Evolutionary conservation across 1,140 invertebrate genomes (phyloP).

Genomic region (Lordiphosa clarofinis): DNA sequence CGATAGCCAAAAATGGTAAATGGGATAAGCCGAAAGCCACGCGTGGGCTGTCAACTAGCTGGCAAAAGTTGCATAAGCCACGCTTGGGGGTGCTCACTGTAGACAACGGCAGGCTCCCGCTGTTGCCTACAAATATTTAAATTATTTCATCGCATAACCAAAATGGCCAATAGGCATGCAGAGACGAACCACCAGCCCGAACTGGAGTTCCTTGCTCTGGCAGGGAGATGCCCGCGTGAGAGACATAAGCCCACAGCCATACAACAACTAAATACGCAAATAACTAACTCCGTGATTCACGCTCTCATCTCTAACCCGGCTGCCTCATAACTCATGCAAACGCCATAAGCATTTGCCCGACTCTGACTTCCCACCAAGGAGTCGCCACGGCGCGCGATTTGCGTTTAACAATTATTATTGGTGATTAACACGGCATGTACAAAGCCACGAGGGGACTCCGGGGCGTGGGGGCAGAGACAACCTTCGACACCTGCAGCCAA

Average conservation of each 20-base stretch:
- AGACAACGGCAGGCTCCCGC: slow-evolving; percentile 36
- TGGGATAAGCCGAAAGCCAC: slow-evolving; percentile 74
- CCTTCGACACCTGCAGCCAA: slow-evolving; percentile 70
- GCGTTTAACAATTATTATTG: slow-evolving; percentile 78
- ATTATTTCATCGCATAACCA: slow-evolving; percentile 76
- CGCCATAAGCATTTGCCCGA: slow-evolving; percentile 41
- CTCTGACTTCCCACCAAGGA: slow-evolving; percentile 21
- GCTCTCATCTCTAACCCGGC: not conserved
- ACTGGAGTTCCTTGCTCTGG: slow-evolving; percentile 24
- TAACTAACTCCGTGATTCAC: not conserved
- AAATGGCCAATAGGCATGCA: slow-evolving; percentile 70
- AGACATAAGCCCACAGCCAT: not conserved
- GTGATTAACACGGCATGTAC: slow-evolving; percentile 77
- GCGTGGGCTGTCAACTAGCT: slow-evolving; percentile 68
- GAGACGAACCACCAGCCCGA: slow-evolving; percentile 7
- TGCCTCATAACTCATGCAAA: slow-evolving; percentile 64
- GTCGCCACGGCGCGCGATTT: slow-evolving; percentile 47
- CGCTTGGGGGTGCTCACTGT: slow-evolving; percentile 60
- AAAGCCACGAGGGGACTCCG: slow-evolving; percentile 21
- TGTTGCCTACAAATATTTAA: slow-evolving; percentile 71
- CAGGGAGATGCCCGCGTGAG: not conserved
- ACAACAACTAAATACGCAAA: not conserved
- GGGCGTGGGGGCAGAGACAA: slow-evolving; percentile 37
- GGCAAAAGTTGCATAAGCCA: slow-evolving; percentile 55
- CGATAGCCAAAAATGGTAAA: slow-evolving; percentile 78